Conservation (phyloP, 2,888 invertebrate species). For the Acronicta alni region DNA sequence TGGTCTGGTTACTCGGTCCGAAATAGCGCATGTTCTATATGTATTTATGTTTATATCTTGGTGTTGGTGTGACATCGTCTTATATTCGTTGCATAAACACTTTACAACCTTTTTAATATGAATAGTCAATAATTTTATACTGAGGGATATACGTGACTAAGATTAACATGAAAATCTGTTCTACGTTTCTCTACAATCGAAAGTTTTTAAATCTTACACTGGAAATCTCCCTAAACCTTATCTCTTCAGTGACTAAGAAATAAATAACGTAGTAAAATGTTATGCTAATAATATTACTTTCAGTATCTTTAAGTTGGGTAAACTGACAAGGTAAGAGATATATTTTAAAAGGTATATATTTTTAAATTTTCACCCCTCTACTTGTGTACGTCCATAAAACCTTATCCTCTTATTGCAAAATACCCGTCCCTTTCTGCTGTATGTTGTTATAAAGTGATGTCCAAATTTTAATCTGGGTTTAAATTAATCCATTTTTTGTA, state of each 20-base stretch:
- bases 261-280: constrained; percentile 17
- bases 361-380: constrained; percentile 4
- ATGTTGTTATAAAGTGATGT: too few species aligned
- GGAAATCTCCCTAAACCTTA: constrained; percentile 11
- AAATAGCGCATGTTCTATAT: constrained; percentile 70
- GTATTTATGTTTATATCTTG: constrained; percentile 67
- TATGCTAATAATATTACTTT: constrained; percentile 32
- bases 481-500: too few species aligned
- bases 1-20: constrained; percentile 45
- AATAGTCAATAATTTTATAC: constrained; percentile 36
- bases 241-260: constrained; percentile 32
- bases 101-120: constrained; percentile 56
- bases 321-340: constrained; percentile 38
- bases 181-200: constrained; percentile 10
- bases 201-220: constrained; percentile 3
- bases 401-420: neutral
- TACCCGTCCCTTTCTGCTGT: too few species aligned
- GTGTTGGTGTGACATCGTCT: constrained; percentile 88
- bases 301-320: constrained; percentile 49
- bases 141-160: constrained; percentile 15
- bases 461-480: too few species aligned
- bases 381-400: neutral
- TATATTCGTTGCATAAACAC: constrained; percentile 60
- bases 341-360: constrained; percentile 6
- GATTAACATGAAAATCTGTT: constrained; percentile 24